Evolutionary conservation across 2,113 vertebrate genomes (phyloP), one percentile per base, ranked within the genome.

Genomic region (Ranitomeya imitator): DNA sequence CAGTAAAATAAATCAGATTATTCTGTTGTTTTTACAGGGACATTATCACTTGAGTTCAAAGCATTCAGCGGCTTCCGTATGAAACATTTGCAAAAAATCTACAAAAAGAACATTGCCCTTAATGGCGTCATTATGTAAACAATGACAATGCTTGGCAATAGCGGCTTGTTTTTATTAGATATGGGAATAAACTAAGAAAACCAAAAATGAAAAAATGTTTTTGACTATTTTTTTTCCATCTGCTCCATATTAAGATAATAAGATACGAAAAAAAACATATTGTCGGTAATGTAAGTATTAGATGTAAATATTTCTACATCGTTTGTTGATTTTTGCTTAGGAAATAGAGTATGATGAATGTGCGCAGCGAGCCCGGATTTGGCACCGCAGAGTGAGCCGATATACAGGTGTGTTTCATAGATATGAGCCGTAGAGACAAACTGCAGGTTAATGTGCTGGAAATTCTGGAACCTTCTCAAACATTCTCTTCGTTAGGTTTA

Each of bases 361-460:
- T 54, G 51, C 13, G 52, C 57, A 82, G 63, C 54, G 45, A 69
- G 81, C 45, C 61, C 23, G 45, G 14, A 54, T 67, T 69, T 84
- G 63, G 82, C 82, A 63, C 19, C 13, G 60, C 80, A 55, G n/a
- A 19, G 79, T 71, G 7, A 21, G n/a, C 26, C 7, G 65, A 23
- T 84, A n/a, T 55, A 69, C 82, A 84, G 82, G 82, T 84, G 82
- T 69, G 63, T 55, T 71, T 69, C 63, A 84, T 69, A 84, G 82
- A 84, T 84, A 84, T 51, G 51, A 84, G 63, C n/a, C 4, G 11
- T 37, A 52, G 6, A 67, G 63, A 55, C 60, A 61, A 60, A 61
- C 57, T 81, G 79, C 26, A 55, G 31, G 57, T 84, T 84, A 84
- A 84, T 71, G n/a, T 84, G 82, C 82, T 52, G 23, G 61, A 61